Percentiles rank a stretch among this genome's conserved stretches.
Conservation (phyloP, 2,888 invertebrate species). For the Hofmannophila pseudospretella region DNA sequence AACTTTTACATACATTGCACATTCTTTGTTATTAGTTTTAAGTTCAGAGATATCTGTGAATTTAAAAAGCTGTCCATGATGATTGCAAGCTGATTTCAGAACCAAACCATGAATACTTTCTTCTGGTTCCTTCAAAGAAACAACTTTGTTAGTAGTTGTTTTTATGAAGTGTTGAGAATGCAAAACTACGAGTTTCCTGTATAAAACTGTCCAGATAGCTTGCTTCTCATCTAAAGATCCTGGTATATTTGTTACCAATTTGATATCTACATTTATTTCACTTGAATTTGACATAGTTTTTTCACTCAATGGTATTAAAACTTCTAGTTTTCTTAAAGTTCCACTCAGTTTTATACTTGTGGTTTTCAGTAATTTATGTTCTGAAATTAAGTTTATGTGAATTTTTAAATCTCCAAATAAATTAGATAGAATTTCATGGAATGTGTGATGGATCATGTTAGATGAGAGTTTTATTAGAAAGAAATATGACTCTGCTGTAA, state of each 20-base stretch:
- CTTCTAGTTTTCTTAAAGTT: conserved; percentile 32
- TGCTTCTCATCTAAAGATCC: conserved; percentile 40
- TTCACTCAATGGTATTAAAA: conserved; percentile 38
- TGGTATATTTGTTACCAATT: conserved; percentile 46
- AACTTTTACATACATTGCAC: conserved; percentile 43
- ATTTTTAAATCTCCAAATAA: conserved; percentile 38
- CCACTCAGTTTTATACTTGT: conserved; percentile 39
- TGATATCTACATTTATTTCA: conserved; percentile 34
- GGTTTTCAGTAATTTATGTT: conserved; percentile 37
- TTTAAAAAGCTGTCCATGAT: conserved; percentile 35
- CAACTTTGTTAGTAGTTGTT: conserved; percentile 17
- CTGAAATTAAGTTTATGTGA: conserved; percentile 39
- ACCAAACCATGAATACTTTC: conserved; percentile 34
- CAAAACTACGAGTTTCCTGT: conserved; percentile 34
- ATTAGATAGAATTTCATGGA: conserved; percentile 33
- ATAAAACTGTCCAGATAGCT: conserved; percentile 44
- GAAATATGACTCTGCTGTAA: conserved; percentile 30
- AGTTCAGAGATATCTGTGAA: conserved; percentile 24
- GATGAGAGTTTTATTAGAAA: conserved; percentile 39
- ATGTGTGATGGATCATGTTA: conserved; percentile 28
- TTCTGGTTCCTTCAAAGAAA: conserved; percentile 26
- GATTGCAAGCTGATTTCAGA: conserved; percentile 21
- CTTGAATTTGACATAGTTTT: conserved; percentile 20
- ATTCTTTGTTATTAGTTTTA: conserved; percentile 15
- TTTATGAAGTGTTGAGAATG: conserved; percentile 53